Evolutionary conservation across 2,888 invertebrate species (phyloP), one percentile per base, ranked within the genome.

Genomic region (Spatulosminthurus flaviceps): DNA sequence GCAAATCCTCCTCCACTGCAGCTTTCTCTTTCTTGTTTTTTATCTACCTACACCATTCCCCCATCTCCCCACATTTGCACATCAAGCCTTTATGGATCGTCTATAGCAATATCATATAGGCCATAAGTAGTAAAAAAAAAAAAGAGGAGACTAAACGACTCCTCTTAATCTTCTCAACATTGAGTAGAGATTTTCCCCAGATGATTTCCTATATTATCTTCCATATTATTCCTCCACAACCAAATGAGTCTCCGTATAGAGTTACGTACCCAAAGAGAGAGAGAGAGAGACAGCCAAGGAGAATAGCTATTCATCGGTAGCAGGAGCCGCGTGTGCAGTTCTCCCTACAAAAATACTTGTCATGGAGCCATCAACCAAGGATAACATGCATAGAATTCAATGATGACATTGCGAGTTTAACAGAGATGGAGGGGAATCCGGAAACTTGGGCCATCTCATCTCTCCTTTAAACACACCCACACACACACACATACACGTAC

Each of bases 91-190:
- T 34, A 34, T 34, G 34, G 34, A 9, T 34, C 9, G 34, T 34
- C 4, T 34, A 34, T 4, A 34, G 34, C 4, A 4, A 9, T 4
- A 34, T 4, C 51, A 51, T 51, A n/a, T 51, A 51, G 16, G 7
- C n/a, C 51, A n/a, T 19, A 51, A 51, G 51, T 51, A 9, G 51
- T 51, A 51, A 51, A 51, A 51, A 51, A 51, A 51, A 51, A 34
- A 51, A 51, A 51, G 51, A 51, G 51, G 51, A 51, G 51, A 51
- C 51, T 51, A 51, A 51, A 51, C 51, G 51, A 51, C 51, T 51
- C 51, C 51, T 51, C 51, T 51, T 51, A 51, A 51, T 51, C 51
- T 51, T 51, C 51, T 16, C n/a, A 19, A 51, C 51, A 51, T 51
- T 11, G 7, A 51, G 51, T 51, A 16, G 51, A 51, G 51, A 51